Evolutionary conservation across 2,113 vertebrate genomes (phyloP), one percentile per base, ranked within the genome.

Genomic region (Hippotragus niger): DNA sequence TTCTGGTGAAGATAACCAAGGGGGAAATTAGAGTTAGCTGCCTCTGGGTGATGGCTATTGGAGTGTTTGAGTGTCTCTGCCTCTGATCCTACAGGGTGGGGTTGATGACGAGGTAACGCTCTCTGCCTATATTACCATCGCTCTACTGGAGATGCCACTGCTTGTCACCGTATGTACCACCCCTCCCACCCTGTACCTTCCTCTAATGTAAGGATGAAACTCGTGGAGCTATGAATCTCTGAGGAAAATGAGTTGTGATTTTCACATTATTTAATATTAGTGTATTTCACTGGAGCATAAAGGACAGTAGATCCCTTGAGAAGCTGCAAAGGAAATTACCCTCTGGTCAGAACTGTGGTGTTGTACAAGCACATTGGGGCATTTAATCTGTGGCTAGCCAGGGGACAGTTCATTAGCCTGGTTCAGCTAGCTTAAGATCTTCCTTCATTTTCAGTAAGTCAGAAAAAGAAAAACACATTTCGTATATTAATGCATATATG

Each of bases 71-170:
- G 13, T 52, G 6, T 52, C 71, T 87, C 83, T 50, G 12, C 29
- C 43, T 97, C 88, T 94, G 36, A 71, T 80, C 82, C 92, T 74
- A 52, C 96, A 98, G 98, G 98, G 98, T 2, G 97, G 98, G 6
- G 97, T 98, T 3, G 74, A 93, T 3, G 93, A 98, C 2, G 98
- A 98, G 19, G 12, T 96, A 27, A 97, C 97, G 0, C 88, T 98
- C 31, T 89, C 98, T 36, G 93, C 98, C 67, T 98, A 98, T 83
- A 67, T 98, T 80, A 94, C 97, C 86, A 97, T 98, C 2, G 71
- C 96, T 53, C 89, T 98, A 10, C 94, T 98, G 95, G 98, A 98
- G 96, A 90, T 93, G 6, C 78, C 82, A 1, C 91, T 98, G 53
- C 88, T 97, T 27, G 45, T 60, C 83, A 91, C 74, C 3, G 98